A percentile compares a stretch with the other conserved stretches of the same genome.
Conservation (phyloP, 2,888 invertebrate species). For the Nipponacmea schrenckii region DNA sequence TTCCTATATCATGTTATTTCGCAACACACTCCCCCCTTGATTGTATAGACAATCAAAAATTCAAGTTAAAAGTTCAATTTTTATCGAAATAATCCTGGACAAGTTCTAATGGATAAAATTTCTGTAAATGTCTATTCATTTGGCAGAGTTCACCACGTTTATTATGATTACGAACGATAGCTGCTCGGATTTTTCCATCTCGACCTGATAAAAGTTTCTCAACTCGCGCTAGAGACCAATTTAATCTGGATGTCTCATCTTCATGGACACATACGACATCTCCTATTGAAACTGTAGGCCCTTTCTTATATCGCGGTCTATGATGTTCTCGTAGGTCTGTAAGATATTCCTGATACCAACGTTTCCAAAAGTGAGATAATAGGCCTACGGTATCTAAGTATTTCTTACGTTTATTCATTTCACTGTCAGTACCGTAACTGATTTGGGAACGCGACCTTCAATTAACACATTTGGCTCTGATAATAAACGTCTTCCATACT, state of each 20-base stretch:
- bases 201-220: background rate
- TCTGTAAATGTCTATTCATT: background rate
- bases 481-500: background rate
- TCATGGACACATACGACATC: background rate
- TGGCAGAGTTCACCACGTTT: background rate
- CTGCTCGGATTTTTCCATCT: conserved; percentile 5
- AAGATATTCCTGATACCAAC: background rate
- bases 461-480: too few species aligned
- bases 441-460: too few species aligned
- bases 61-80: too few species aligned
- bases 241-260: background rate
- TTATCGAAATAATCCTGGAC: too few species aligned
- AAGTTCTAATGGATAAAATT: background rate
- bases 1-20: too few species aligned
- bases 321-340: conserved; percentile 1
- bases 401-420: background rate
- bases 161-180: too few species aligned
- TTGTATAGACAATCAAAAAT: too few species aligned
- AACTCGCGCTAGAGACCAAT: background rate
- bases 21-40: too few species aligned
- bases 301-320: background rate
- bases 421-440: background rate
- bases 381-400: background rate
- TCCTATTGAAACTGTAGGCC: background rate
- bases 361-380: background rate